phyloP scores from a whole-genome alignment of 1,140 invertebrate genomes.

The Megathymus violae region DNA sequence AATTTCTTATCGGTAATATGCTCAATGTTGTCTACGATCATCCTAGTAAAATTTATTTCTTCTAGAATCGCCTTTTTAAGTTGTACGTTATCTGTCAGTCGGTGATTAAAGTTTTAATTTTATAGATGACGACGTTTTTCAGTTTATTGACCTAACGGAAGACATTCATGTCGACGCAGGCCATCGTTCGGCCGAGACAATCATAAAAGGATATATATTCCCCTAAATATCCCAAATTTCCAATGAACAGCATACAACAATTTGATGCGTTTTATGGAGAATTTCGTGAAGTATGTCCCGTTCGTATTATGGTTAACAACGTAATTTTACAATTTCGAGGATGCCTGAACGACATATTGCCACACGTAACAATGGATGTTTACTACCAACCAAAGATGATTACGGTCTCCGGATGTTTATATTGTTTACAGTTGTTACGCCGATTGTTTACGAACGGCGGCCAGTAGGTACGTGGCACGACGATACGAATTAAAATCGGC shows the following conservation, averaged over 20 bases:
- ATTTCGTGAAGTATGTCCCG: background rate
- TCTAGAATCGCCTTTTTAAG: too few species aligned
- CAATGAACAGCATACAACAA: conserved; percentile 12
- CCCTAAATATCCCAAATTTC: too few species aligned
- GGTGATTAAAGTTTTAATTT: too few species aligned
- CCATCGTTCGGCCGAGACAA: too few species aligned
- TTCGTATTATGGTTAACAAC: background rate
- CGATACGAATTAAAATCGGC: background rate
- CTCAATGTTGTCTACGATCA: too few species aligned
- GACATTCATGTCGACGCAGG: too few species aligned
- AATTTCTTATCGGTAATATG: too few species aligned
- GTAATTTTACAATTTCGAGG: conserved; percentile 11
- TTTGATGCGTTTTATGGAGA: background rate
- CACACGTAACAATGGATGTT: conserved; percentile 35
- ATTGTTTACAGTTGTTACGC: conserved; percentile 36
- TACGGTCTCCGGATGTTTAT: conserved; percentile 36
- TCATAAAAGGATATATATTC: too few species aligned
- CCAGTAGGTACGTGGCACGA: conserved; percentile 6
- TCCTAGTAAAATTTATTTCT: too few species aligned
- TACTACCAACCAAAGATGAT: conserved; percentile 33
- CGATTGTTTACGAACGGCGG: conserved; percentile 33
- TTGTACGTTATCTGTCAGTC: too few species aligned
- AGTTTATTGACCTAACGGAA: too few species aligned
- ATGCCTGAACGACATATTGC: conserved; percentile 19
- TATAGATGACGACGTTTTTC: too few species aligned